Conservation (phyloP, 1,140 invertebrate genomes). For the Drusus annulatus region DNA sequence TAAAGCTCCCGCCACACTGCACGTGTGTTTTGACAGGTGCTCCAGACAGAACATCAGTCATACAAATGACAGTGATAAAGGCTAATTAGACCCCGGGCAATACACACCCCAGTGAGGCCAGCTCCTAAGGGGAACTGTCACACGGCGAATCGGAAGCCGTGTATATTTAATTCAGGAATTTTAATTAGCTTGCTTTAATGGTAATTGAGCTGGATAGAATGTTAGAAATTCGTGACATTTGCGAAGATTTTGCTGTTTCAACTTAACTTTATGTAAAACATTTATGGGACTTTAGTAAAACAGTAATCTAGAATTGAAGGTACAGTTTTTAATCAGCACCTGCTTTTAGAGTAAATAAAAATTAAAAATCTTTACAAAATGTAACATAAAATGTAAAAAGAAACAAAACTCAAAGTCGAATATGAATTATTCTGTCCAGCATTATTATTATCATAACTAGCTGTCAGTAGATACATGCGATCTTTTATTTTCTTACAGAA, state of each 20-base stretch:
- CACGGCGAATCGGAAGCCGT: constrained; percentile 23
- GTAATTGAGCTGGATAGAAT: constrained; percentile 14
- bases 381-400: too few species aligned
- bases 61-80: constrained; percentile 45
- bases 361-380: too few species aligned
- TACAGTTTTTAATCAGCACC: too few species aligned
- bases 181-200: constrained; percentile 29
- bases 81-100: constrained; percentile 40
- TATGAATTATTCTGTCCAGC: too few species aligned
- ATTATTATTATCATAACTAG: too few species aligned
- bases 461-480: too few species aligned
- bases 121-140: constrained; percentile 35
- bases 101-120: constrained; percentile 15
- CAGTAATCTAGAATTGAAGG: too few species aligned
- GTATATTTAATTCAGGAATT: constrained; percentile 25
- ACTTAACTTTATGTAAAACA: neutral
- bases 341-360: too few species aligned
- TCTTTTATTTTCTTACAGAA: too few species aligned
- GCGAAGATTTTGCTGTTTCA: neutral
- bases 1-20: constrained; percentile 38
- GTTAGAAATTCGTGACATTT: constrained; percentile 23
- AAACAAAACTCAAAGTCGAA: too few species aligned
- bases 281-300: too few species aligned
- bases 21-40: constrained; percentile 41
- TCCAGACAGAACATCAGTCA: constrained; percentile 39